Evolutionary conservation across 1,140 invertebrate genomes (phyloP).

Genomic region (Drusus annulatus): DNA sequence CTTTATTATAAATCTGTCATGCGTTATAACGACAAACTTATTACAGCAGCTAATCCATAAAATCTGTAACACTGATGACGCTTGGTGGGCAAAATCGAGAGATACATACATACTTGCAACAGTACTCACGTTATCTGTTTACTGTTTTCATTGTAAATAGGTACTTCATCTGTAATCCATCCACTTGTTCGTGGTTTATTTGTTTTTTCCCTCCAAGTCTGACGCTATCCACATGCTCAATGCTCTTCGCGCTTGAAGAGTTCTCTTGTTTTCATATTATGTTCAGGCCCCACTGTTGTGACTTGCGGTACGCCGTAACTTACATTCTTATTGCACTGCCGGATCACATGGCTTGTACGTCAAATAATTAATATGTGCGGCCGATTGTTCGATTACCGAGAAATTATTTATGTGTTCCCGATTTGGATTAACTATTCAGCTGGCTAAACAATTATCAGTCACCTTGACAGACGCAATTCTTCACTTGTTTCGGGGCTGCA

Average conservation of each 20-base stretch:
- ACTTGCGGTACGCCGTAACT: neutral
- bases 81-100: too few relatives aligned
- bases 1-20: too few relatives aligned
- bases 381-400: slow-evolving; percentile 25
- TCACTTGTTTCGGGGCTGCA: neutral
- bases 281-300: neutral
- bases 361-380: slow-evolving; percentile 1
- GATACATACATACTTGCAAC: too few relatives aligned
- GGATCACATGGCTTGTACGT: neutral
- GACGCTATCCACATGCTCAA: neutral
- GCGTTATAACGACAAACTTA: too few relatives aligned
- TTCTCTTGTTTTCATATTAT: slow-evolving; percentile 4
- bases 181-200: too few relatives aligned
- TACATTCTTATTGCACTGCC: neutral
- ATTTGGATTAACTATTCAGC: neutral
- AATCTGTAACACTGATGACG: too few relatives aligned
- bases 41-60: too few relatives aligned
- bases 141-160: too few relatives aligned
- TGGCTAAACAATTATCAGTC: neutral
- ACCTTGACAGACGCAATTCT: neutral
- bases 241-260: slow-evolving; percentile 9
- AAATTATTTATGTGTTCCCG: slow-evolving; percentile 23
- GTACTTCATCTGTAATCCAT: too few relatives aligned
- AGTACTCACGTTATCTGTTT: too few relatives aligned
- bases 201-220: neutral